Conservation (phyloP, 2,888 invertebrate genomes). For the Oscheius sp. region DNA sequence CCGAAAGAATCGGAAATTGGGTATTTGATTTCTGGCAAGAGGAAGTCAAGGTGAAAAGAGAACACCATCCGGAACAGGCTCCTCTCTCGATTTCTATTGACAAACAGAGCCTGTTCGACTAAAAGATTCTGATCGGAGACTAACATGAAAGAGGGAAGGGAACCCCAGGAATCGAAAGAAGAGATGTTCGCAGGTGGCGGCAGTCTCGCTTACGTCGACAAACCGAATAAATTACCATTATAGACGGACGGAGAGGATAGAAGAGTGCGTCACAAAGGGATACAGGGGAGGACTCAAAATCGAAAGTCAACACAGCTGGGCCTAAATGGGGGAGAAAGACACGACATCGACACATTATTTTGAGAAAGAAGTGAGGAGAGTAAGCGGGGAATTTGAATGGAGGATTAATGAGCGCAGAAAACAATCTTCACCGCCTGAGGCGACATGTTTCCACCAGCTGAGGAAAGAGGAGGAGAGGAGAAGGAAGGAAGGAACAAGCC, state of each 20-base stretch:
- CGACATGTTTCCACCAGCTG: not conserved
- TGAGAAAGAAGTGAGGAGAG: not conserved
- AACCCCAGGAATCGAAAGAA: not conserved
- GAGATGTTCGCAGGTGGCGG: not conserved
- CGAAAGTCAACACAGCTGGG: constrained; percentile 19
- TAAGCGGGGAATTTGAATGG: not conserved
- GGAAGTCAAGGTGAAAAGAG: not conserved
- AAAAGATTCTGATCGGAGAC: not conserved
- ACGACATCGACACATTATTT: not conserved
- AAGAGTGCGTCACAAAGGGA: constrained; percentile 11
- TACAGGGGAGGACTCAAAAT: constrained; percentile 5
- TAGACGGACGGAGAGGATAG: not conserved
- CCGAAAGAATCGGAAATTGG: not conserved
- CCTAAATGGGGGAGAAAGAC: not conserved
- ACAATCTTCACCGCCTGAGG: constrained; percentile 6
- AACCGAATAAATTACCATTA: constrained; percentile 16
- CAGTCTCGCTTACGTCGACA: not conserved
- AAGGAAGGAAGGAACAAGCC: constrained; percentile 5
- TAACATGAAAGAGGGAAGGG: not conserved
- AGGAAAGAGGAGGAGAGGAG: not conserved
- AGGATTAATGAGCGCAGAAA: not conserved
- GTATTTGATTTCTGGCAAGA: not conserved
- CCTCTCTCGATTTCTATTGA: not conserved
- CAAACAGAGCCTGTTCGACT: not conserved
- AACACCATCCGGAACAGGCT: no score